phyloP scores from a whole-genome alignment of 2,888 invertebrate genomes.

The Embidobia sp. region DNA sequence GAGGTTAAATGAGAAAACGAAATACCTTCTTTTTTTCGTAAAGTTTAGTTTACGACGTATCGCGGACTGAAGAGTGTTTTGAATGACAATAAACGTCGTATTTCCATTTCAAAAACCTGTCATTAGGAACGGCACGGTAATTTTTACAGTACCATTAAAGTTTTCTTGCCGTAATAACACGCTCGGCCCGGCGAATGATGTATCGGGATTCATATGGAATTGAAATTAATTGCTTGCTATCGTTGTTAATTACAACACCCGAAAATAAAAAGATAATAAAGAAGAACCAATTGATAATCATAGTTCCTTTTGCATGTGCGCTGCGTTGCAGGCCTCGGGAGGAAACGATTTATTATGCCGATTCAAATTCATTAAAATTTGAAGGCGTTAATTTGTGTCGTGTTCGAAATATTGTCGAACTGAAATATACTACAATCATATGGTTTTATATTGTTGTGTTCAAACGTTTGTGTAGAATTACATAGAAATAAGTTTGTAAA shows the following conservation, averaged over 20 bases:
- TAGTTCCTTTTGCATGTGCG: constrained; percentile 24
- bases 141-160: constrained; percentile 33
- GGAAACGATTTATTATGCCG: constrained; percentile 28
- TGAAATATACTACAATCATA: too few relatives aligned
- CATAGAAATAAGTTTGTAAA: too few relatives aligned
- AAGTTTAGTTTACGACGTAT: constrained; percentile 43
- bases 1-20: constrained; percentile 46
- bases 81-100: constrained; percentile 53
- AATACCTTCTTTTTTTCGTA: constrained; percentile 29
- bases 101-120: constrained; percentile 48
- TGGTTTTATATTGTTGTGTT: too few relatives aligned
- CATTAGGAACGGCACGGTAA: constrained; percentile 38
- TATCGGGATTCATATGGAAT: constrained; percentile 30
- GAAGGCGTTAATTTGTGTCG: constrained; percentile 14
- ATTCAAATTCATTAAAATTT: constrained; percentile 34
- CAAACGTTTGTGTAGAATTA: too few relatives aligned
- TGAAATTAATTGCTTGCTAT: constrained; percentile 42
- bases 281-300: constrained; percentile 35
- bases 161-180: constrained; percentile 40
- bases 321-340: constrained; percentile 8
- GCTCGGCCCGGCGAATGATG: constrained; percentile 17
- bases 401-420: too few relatives aligned
- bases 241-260: constrained; percentile 43
- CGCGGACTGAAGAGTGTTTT: constrained; percentile 33
- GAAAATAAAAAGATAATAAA: constrained; percentile 35